phyloP scores from a whole-genome alignment of 2,888 invertebrate species.

The Plusia festucae region DNA sequence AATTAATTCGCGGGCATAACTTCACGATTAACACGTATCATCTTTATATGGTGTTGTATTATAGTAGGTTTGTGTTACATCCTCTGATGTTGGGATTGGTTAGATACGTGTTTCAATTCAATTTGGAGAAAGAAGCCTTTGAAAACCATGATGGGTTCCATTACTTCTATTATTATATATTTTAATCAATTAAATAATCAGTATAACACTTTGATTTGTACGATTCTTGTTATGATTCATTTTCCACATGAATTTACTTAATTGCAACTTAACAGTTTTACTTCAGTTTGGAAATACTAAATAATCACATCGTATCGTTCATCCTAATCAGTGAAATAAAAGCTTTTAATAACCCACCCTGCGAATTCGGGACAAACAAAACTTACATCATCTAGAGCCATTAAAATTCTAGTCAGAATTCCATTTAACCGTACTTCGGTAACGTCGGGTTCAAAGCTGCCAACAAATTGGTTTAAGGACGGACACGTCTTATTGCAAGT shows the following conservation, averaged over 20 bases:
- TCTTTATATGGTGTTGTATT: conserved; percentile 17
- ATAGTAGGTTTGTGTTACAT: conserved; percentile 49
- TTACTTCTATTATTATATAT: no score
- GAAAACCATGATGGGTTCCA: neutral
- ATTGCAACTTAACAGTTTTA: no score
- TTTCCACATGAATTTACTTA: no score
- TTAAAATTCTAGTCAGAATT: conserved; percentile 55
- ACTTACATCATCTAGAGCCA: conserved; percentile 30
- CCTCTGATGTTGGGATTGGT: conserved; percentile 26
- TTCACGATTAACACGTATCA: conserved; percentile 28
- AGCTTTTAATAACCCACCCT: conserved; percentile 4
- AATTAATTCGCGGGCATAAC: conserved; percentile 47
- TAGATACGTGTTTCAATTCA: neutral
- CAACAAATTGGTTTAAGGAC: conserved; percentile 49
- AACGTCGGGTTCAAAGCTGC: conserved; percentile 45
- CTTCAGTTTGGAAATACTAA: no score
- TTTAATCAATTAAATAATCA: neutral
- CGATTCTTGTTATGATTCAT: no score
- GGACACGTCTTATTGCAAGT: conserved; percentile 44
- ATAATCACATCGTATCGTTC: no score
- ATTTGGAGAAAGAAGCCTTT: neutral
- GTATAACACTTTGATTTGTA: no score
- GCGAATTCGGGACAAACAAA: conserved; percentile 20
- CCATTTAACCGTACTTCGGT: conserved; percentile 40
- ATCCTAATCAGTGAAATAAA: neutral